Base-by-base conservation (phyloP, 1,140 invertebrate species). In the Caenorhabditis remanei region DNA sequence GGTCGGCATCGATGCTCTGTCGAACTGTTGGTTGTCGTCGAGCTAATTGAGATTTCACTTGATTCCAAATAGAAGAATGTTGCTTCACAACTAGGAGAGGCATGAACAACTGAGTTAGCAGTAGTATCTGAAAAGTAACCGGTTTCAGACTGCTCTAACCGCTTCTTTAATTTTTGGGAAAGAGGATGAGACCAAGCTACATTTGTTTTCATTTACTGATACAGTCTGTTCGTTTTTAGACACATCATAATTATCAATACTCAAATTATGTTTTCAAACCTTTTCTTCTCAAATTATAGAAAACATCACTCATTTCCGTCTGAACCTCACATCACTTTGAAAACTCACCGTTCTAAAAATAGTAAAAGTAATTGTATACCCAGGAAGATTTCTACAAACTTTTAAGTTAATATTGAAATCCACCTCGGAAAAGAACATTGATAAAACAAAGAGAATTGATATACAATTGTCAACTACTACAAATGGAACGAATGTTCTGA, bases 401-500 rank as follows among this genome's bases (percentile, higher is more conserved):
- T 85, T 48, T 4, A 75, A 14, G 16, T 85, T 58, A 8, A 85
- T 53, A 79, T 43, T 55, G n/a, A 67, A 71, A 56, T 85, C 85
- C n/a, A 85, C 85, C 13, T 24, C 13, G 19, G 75, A 79, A 8
- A 79, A 53, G 43, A 85, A 7, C 50, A 85, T 53, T 16, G 48
- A 65, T 56, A 85, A n/a, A 11, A 85, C 58, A 24, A 71, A 65
- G 4, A 67, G n/a, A 55, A 85, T 79, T 4, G 85, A 85, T 21
- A 85, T 53, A 5, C 43, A 40, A 14, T 65, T 85, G 24, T 85
- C 85, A 3, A 85, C 24, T 14, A 85, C 48, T 0, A 85, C 67
- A 13, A 85, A 65, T 40, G 85, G 85, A 14, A 85, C 67, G 9
- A 85, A 63, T 19, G 50, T 53, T 58, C 85, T 85, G 67, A 56